phyloP scores from a whole-genome alignment of 2,797 vertebrate genomes.

The Anniella stebbinsi region DNA sequence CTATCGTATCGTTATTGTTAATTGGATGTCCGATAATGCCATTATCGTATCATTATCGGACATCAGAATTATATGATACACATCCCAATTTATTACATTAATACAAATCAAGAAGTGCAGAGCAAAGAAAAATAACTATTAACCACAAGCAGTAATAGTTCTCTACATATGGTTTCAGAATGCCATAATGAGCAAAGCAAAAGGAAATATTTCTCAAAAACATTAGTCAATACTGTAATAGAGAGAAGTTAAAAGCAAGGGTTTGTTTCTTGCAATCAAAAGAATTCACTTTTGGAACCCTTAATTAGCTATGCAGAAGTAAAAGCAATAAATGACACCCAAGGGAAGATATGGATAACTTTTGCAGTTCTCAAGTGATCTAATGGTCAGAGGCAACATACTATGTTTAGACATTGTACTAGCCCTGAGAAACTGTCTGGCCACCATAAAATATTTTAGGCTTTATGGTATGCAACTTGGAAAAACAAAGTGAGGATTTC shows the following conservation, averaged over 20 bases:
- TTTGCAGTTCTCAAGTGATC: background rate
- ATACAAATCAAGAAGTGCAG: background rate
- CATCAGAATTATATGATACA: too few species aligned
- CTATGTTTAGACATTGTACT: slow-evolving; percentile 18
- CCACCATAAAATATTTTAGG: slow-evolving; percentile 25
- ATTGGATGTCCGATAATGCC: too few species aligned
- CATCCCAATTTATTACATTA: slow-evolving; percentile 26
- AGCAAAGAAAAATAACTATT: slow-evolving; percentile 24
- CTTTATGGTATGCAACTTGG: slow-evolving; percentile 17
- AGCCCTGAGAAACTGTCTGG: background rate
- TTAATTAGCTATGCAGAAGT: slow-evolving; percentile 24
- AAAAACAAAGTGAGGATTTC: slow-evolving; percentile 28
- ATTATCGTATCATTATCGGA: too few species aligned
- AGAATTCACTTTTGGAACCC: slow-evolving; percentile 28
- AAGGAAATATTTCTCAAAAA: slow-evolving; percentile 41
- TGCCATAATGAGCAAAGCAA: slow-evolving; percentile 17
- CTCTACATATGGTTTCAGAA: slow-evolving; percentile 12
- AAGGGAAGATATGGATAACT: slow-evolving; percentile 28
- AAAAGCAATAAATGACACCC: slow-evolving; percentile 31
- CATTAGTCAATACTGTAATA: background rate
- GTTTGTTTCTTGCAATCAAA: slow-evolving; percentile 23
- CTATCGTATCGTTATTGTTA: too few species aligned
- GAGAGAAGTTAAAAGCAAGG: slow-evolving; percentile 36
- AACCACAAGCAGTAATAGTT: slow-evolving; percentile 20
- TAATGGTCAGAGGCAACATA: slow-evolving; percentile 16